phyloP scores from a whole-genome alignment of 1,140 invertebrate species.

The Diabrotica undecimpunctata region DNA sequence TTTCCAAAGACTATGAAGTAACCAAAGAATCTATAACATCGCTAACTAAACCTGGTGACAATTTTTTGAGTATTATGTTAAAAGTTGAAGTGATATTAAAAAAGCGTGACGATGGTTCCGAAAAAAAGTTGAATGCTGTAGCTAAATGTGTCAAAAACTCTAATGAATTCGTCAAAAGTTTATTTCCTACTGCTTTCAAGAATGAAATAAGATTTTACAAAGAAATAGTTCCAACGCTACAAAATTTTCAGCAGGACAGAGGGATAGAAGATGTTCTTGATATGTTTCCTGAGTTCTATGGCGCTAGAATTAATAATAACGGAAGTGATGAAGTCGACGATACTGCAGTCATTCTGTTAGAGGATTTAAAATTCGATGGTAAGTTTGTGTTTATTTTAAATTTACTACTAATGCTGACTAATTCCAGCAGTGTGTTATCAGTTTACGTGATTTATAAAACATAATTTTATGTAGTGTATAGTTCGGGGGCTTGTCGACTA shows the following conservation, averaged over 20 bases:
- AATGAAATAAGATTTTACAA: slow-evolving; percentile 39
- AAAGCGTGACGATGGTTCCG: slow-evolving; percentile 1
- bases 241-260: slow-evolving; percentile 18
- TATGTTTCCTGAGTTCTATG: slow-evolving; percentile 31
- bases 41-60: slow-evolving; percentile 55
- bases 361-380: slow-evolving; percentile 45
- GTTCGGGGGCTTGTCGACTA: too few relatives aligned
- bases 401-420: too few relatives aligned
- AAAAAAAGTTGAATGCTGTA: background rate
- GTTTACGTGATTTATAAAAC: too few relatives aligned
- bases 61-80: slow-evolving; percentile 56
- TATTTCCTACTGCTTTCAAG: slow-evolving; percentile 45
- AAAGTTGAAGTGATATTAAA: slow-evolving; percentile 42
- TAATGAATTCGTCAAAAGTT: slow-evolving; percentile 38
- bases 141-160: slow-evolving; percentile 37
- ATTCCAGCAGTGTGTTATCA: too few relatives aligned
- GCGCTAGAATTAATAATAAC: slow-evolving; percentile 29
- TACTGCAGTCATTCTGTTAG: slow-evolving; percentile 43
- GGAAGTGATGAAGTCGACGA: slow-evolving; percentile 29
- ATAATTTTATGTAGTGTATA: too few relatives aligned
- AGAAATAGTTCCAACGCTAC: slow-evolving; percentile 25
- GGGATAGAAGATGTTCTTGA: background rate
- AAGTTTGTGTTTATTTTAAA: slow-evolving; percentile 20
- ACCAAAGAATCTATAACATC: too few relatives aligned
- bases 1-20: too few relatives aligned